Base-by-base conservation (phyloP, 2,888 invertebrate species). In the Pollenia amentaria region DNA sequence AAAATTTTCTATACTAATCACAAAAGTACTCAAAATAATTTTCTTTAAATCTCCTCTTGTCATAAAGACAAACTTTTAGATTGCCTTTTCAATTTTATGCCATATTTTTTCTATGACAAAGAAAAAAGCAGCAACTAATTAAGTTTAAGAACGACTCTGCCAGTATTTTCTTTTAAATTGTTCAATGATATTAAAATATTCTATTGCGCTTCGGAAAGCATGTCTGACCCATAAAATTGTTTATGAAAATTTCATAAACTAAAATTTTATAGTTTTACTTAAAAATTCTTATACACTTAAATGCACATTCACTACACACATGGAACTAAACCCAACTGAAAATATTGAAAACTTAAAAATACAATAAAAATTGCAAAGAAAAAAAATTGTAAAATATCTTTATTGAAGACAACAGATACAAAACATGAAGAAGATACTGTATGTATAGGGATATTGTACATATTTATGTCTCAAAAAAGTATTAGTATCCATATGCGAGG, bases 161-260 rank as follows among this genome's bases (percentile, higher is more conserved):
- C 60, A 60, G 11, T 51, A 62, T 3, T 29, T 80, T 21, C 9
- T n/a, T 29, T 69, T 29, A 53, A 16, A 53, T 11, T 29, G 3
- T 44, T 44, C 3, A 80, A 72, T 64, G 53, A 80, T 65, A 80
- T 46, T 55, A 14, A 80, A 65, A 65, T 65, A 80, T 55, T 65
- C 46, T 65, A 60, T 42, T 67, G 57, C 16, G 29, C 16, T 75
- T 48, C 4, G 2, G 46, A 60, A 51, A 81, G 51, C 48, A 82
- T 85, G 73, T 42, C 64, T 83, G 86, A 78, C 82, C 86, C 57
- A 86, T 83, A 79, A 78, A 48, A 75, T 40, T 48, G 14, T 48
- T 18, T 40, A 8, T 16, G 40, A 70, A 60, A 62, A 69, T 78
- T 62, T 70, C 38, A 62, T 82, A 55, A 76, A 64, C 18, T 51